Conservation (phyloP, 2,888 invertebrate species). For the Stenichneumon culpator region DNA sequence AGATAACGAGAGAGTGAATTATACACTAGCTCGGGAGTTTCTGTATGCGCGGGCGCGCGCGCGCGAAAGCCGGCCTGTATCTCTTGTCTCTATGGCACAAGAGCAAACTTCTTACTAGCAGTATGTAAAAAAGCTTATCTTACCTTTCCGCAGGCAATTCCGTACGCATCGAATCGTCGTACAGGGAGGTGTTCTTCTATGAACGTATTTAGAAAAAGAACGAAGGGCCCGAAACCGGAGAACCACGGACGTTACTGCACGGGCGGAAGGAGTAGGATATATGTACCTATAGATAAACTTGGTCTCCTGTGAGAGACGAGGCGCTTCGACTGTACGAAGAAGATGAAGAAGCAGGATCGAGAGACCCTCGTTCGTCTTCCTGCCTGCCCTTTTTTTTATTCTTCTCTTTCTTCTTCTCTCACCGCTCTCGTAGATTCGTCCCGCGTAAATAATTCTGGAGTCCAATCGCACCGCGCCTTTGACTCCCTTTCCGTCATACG, state of each 20-base stretch:
- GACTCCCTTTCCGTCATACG: slow-evolving; percentile 2
- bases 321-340: slow-evolving; percentile 21
- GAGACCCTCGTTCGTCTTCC: slow-evolving; percentile 69
- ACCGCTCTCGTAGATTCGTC: slow-evolving; percentile 43
- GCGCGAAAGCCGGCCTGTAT: not conserved
- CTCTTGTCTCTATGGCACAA: not conserved
- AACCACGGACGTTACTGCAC: slow-evolving; percentile 69
- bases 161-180: not conserved
- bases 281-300: not conserved
- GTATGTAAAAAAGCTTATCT: not conserved
- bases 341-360: slow-evolving; percentile 50
- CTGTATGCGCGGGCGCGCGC: slow-evolving; percentile 12
- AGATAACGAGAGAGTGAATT: slow-evolving; percentile 64
- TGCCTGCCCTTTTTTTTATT: slow-evolving; percentile 43
- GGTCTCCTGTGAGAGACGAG: slow-evolving; percentile 10
- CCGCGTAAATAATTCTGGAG: slow-evolving; percentile 45
- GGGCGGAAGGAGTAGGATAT: slow-evolving; percentile 43
- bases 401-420: slow-evolving; percentile 24
- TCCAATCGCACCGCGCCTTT: slow-evolving; percentile 24
- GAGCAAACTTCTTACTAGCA: not conserved
- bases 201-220: not conserved
- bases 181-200: not conserved
- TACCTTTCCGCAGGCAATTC: not conserved
- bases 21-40: slow-evolving; percentile 42
- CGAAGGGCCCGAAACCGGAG: slow-evolving; percentile 56